These are phyloP conservation scores for Sebastes flavidus DNA, from an alignment of 2,797 vertebrate genomes.

Conservation along the genomic window DNA sequence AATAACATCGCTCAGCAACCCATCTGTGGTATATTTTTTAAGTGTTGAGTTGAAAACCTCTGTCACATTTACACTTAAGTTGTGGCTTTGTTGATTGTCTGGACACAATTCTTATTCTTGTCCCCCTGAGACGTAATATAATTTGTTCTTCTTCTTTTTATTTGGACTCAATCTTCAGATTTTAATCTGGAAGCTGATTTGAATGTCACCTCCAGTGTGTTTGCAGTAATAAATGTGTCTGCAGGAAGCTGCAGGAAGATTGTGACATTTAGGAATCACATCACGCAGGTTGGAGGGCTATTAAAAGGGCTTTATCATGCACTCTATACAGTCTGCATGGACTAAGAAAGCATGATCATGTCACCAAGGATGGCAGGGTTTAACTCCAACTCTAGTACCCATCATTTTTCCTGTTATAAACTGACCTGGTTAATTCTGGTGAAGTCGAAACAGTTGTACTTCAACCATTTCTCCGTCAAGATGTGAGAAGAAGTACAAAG, in stretches of 20 bases:
- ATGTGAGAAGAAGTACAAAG: neutral
- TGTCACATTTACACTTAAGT: neutral
- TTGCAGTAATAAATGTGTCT: neutral
- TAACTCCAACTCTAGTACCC: neutral
- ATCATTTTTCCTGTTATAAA: neutral
- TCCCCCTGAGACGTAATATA: neutral
- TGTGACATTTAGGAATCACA: slow-evolving; percentile 29
- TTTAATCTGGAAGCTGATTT: slow-evolving; percentile 30
- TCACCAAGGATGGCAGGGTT: neutral
- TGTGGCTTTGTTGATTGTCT: neutral
- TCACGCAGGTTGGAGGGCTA: neutral
- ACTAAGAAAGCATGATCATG: neutral
- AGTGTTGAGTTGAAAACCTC: neutral
- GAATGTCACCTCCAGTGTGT: slow-evolving; percentile 15
- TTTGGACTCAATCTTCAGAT: slow-evolving; percentile 26
- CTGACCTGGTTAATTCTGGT: neutral
- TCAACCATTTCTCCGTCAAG: neutral
- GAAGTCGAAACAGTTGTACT: neutral
- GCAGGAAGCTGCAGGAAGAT: slow-evolving; percentile 3
- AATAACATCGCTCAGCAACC: neutral
- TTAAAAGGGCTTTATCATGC: slow-evolving; percentile 11
- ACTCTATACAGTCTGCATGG: neutral
- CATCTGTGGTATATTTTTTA: neutral
- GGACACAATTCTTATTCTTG: neutral
- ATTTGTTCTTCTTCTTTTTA: neutral